Percentiles rank a stretch among this genome's conserved stretches.
Evolutionary conservation across 2,888 invertebrate species (phyloP).

Genomic region (Acleris emargana): DNA sequence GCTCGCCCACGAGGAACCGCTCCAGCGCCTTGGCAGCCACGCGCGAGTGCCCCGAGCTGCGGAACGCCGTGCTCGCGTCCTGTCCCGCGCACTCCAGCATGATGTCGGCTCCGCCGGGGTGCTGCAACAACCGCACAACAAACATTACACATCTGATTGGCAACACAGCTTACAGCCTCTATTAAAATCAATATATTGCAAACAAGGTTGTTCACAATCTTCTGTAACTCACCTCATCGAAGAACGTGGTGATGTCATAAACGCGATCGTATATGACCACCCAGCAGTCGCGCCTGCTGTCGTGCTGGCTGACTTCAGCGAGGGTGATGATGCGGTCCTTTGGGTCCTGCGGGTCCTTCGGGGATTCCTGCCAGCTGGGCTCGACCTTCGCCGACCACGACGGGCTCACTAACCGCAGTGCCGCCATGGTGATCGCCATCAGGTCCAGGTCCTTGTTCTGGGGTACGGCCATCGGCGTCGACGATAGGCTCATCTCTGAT

Average conservation of each 20-base stretch:
- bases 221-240: slow-evolving; percentile 84
- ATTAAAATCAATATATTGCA: too few relatives aligned
- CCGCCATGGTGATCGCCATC: slow-evolving; percentile 77
- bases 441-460: slow-evolving; percentile 70
- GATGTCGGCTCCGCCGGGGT: slow-evolving; percentile 93
- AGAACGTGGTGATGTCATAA: slow-evolving; percentile 91
- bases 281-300: slow-evolving; percentile 90
- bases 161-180: not conserved
- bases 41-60: slow-evolving; percentile 90
- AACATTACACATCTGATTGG: slow-evolving; percentile 27
- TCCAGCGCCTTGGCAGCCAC: slow-evolving; percentile 86
- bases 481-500: slow-evolving; percentile 60
- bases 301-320: slow-evolving; percentile 90
- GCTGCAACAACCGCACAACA: slow-evolving; percentile 75
- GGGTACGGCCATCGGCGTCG: slow-evolving; percentile 58
- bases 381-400: slow-evolving; percentile 68
- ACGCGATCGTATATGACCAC: slow-evolving; percentile 93
- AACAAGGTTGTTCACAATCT: not conserved
- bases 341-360: slow-evolving; percentile 62
- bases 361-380: slow-evolving; percentile 51
- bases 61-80: slow-evolving; percentile 92
- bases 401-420: slow-evolving; percentile 73
- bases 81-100: slow-evolving; percentile 93
- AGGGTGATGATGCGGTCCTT: slow-evolving; percentile 84
- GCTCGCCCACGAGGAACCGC: slow-evolving; percentile 89